A percentile compares a stretch with the other conserved stretches of the same genome.
phyloP scores from a whole-genome alignment of 2,113 vertebrate genomes.

The Spilogale gracilis region DNA sequence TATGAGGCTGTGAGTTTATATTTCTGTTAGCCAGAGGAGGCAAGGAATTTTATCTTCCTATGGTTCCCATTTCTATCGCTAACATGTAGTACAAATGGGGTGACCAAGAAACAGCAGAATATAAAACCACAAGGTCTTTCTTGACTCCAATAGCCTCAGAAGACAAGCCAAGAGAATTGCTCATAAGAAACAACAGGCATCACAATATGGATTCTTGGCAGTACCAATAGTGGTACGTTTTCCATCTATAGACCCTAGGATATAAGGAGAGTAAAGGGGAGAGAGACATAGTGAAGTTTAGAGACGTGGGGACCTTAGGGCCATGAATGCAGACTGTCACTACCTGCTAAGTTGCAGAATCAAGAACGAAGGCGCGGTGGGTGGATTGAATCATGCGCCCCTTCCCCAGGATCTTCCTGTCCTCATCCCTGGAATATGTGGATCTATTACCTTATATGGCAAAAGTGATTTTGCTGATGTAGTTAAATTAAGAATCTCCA shows the following conservation, averaged over 20 bases:
- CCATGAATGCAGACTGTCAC: neutral
- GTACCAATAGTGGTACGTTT: neutral
- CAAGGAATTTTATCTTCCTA: conserved; percentile 27
- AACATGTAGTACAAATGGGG: neutral
- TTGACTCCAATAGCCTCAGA: conserved; percentile 23
- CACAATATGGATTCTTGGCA: neutral
- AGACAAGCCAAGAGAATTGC: conserved; percentile 34
- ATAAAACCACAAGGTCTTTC: neutral
- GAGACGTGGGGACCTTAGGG: neutral
- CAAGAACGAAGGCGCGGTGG: neutral
- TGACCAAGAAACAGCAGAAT: neutral
- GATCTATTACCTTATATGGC: neutral
- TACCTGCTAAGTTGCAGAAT: neutral
- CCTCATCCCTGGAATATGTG: neutral
- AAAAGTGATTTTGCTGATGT: neutral
- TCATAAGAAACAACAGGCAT: neutral
- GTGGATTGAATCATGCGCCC: neutral
- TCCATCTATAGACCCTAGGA: neutral
- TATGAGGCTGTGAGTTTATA: neutral
- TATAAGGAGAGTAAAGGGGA: neutral
- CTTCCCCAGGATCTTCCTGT: neutral
- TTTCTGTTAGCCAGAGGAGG: conserved; percentile 43
- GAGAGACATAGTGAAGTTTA: neutral
- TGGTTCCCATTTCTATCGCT: neutral
- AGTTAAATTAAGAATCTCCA: conserved; percentile 36